Evolutionary conservation across 2,797 vertebrate species (phyloP), one percentile per base, ranked within the genome.

Genomic region (Semotilus atromaculatus): DNA sequence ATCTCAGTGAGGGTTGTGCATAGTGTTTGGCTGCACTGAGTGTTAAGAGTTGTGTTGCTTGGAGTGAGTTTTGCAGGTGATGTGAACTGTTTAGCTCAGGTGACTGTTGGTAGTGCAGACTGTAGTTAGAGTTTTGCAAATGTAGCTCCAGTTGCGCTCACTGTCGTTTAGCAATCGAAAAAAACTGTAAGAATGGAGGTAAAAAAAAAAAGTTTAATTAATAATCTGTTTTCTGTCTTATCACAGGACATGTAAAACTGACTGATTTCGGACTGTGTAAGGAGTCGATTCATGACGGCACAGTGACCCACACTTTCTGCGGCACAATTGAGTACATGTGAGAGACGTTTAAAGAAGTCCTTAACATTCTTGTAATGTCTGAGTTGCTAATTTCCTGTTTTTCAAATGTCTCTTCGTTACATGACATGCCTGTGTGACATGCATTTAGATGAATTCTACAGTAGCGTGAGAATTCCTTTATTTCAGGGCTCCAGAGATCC

Each of bases 321-420:
- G 98, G 98, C 85, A 99, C 98, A 91, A 99, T 99, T 90, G 98
- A 99, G 94, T 99, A 99, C 96, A 99, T 99, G 98, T 97, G 93
- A 97, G 96, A 71, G n/a, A 19, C 3, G 7, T 43, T 72, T 80
- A 55, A 68, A 84, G 23, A 29, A 76, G 13, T 31, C 55, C n/a
- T 58, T 72, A 18, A 51, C 18, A 31, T 43, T 23, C 18, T 58
- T 55, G 34, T 34, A 55, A 29, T n/a, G 23, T 84, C 51, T 26
- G 1, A 48, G 13, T 4, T 7, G 66, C 34, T 29, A 21, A 71
- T 81, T 70, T 81, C 18, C 48, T 71, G 45, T 29, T 80, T 71
- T 45, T 51, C 19, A 18, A 68, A 31, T 68, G 62, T n/a, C 82
- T n/a, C 19, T 13, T 2, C 40, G 11, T 72, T 66, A 19, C 13